These are phyloP conservation scores for Stomorhina lunata DNA, from an alignment of 2,888 invertebrate species.

Conservation along the genomic window DNA sequence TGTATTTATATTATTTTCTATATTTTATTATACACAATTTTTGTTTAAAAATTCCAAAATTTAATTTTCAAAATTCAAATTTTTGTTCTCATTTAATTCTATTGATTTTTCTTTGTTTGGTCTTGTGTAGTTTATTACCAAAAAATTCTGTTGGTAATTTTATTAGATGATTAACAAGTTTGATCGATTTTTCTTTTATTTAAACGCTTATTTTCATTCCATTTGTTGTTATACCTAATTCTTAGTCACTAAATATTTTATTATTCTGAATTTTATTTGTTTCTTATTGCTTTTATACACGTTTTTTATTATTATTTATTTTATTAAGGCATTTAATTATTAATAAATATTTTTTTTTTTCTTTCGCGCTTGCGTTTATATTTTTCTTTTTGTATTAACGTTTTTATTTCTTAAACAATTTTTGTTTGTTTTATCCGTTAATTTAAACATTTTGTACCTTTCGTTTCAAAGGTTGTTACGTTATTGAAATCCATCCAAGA, in stretches of 20 bases:
- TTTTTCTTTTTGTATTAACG: slow-evolving; percentile 16
- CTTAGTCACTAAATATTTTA: slow-evolving; percentile 19
- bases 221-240: not conserved
- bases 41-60: too few species aligned
- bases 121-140: slow-evolving; percentile 7
- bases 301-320: slow-evolving; percentile 30
- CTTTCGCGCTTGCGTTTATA: slow-evolving; percentile 41
- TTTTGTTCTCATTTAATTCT: too few species aligned
- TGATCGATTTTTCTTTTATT: slow-evolving; percentile 54
- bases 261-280: slow-evolving; percentile 9
- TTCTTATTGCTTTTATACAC: slow-evolving; percentile 45
- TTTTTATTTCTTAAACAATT: not conserved
- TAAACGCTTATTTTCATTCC: not conserved
- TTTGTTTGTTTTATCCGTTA: slow-evolving; percentile 40
- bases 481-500: slow-evolving; percentile 38
- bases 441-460: slow-evolving; percentile 41
- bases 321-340: slow-evolving; percentile 13
- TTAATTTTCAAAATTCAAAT: too few species aligned
- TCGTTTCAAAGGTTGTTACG: slow-evolving; percentile 57
- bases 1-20: too few species aligned
- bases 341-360: slow-evolving; percentile 25
- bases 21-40: too few species aligned
- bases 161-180: slow-evolving; percentile 60
- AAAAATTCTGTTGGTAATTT: slow-evolving; percentile 65
- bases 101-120: slow-evolving; percentile 57